phyloP scores from a whole-genome alignment of 2,797 vertebrate genomes.

The Spinus pinus region DNA sequence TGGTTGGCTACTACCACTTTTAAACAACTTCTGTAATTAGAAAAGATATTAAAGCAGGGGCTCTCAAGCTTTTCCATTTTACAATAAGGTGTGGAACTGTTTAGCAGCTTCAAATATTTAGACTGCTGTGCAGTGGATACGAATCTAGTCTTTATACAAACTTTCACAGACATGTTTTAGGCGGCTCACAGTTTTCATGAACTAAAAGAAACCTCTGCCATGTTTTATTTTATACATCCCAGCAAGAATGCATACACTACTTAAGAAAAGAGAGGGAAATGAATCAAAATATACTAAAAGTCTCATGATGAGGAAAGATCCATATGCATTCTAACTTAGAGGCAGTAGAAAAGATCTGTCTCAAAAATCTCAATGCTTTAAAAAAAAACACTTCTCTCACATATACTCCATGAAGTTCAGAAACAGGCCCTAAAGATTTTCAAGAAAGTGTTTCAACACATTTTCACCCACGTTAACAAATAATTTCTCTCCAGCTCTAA shows the following conservation, averaged over 20 bases:
- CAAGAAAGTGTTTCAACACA: not conserved
- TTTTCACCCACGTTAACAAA: not conserved
- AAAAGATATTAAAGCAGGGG: not conserved
- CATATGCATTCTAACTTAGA: not conserved
- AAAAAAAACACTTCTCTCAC: not conserved
- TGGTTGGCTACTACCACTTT: fast-evolving
- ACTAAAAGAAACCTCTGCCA: not conserved
- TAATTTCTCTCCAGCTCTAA: not conserved
- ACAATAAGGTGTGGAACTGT: not conserved
- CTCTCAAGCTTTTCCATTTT: not conserved
- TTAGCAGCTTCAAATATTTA: not conserved
- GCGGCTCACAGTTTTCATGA: not conserved
- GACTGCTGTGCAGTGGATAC: not conserved
- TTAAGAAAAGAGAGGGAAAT: not conserved
- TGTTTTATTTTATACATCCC: not conserved
- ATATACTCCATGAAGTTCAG: not conserved
- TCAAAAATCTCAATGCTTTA: not conserved
- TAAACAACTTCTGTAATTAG: not conserved
- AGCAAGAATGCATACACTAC: not conserved
- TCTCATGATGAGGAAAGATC: not conserved
- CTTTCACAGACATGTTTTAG: not conserved
- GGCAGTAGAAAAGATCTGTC: not conserved
- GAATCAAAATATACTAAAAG: not conserved
- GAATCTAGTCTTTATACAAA: not conserved
- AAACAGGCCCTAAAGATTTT: not conserved